Base-by-base conservation (phyloP, 2,113 vertebrate genomes). In the Psilopogon haemacephalus region DNA sequence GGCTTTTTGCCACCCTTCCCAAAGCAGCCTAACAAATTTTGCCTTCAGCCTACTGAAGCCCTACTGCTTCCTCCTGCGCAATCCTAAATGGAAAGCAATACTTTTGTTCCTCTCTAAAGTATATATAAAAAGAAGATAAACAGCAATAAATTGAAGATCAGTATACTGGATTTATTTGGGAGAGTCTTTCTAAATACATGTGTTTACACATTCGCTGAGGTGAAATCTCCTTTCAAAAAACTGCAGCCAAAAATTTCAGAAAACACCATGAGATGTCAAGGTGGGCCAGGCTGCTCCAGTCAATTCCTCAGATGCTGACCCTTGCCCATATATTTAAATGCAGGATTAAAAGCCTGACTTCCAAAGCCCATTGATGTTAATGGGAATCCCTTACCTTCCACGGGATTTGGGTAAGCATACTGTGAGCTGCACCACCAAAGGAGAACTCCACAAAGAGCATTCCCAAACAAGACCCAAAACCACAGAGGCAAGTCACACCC, bases 191-290 rank as follows among this genome's bases (percentile, higher is more conserved):
- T 72, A 37, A 21, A 64, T 38, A 44, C 17, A 20, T 8, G 5
- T 44, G 38, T 87, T 69, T 88, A 68, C 9, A 52, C 21, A 87
- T 69, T 48, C 60, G 26, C 17, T 46, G 27, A 48, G 42, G 38
- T 30, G 12, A 81, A 92, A 74, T 19, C 28, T 55, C 42, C 24
- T 81, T 60, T 28, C 40, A 62, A 32, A 83, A 63, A 46, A 20
- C 37, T 91, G 37, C 11, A 19, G 65, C 12, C 4, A 3, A 28
- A n/a, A 89, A 8, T 73, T 69, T 70, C 46, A 70, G 78, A 30
- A 88, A 32, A 52, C 3, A 20, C 28, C 4, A 1, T 0, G 3
- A 52, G 56, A 35, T 5, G 1, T 15, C 15, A 19, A 18, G 58
- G 16, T 21, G 33, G 80, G 20, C 44, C 76, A 58, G 42, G n/a